Conservation (phyloP, 2,113 vertebrate genomes). For the Ginglymostoma cirratum region DNA sequence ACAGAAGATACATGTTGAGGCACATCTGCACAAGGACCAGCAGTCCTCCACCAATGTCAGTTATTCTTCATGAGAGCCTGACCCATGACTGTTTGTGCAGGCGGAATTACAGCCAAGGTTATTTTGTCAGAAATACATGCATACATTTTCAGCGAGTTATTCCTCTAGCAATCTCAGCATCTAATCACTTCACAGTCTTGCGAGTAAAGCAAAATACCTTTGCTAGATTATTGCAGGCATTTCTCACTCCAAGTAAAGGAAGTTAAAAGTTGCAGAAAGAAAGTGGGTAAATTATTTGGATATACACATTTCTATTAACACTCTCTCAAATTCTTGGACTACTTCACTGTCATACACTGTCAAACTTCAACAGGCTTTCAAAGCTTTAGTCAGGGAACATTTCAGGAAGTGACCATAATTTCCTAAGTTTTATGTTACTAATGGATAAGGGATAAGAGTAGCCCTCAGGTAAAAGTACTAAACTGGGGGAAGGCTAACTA, state of each 20-base stretch:
- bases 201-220: not conserved
- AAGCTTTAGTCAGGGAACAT: no score
- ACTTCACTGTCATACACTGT: not conserved
- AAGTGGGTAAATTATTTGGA: not conserved
- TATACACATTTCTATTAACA: not conserved
- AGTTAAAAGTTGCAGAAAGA: not conserved
- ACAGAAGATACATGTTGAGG: not conserved
- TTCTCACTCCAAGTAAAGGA: not conserved
- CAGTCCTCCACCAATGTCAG: not conserved
- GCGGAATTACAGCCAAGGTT: not conserved
- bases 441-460: no score
- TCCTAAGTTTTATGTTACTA: no score
- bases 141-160: not conserved
- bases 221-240: not conserved
- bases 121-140: not conserved
- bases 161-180: not conserved
- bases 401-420: no score
- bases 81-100: not conserved
- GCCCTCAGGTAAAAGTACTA: no score
- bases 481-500: no score
- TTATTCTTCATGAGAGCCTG: not conserved
- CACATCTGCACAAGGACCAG: not conserved
- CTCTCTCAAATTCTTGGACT: not conserved
- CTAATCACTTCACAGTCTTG: not conserved
- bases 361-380: not conserved